phyloP scores from a whole-genome alignment of 2,888 invertebrate species.

The Archaeoteleia sp. region DNA sequence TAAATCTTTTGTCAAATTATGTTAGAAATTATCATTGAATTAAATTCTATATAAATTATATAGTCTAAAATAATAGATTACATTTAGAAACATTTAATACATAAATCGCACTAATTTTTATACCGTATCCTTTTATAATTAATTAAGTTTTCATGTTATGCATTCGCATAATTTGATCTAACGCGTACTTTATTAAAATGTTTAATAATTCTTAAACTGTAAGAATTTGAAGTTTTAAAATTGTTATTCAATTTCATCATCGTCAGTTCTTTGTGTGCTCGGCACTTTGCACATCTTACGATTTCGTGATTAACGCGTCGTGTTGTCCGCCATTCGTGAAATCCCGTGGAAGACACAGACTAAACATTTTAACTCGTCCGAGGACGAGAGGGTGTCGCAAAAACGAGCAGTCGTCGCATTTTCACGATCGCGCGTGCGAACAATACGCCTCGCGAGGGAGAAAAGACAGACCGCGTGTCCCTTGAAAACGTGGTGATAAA shows the following conservation, averaged over 20 bases:
- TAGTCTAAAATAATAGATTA: too few relatives aligned
- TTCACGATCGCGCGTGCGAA: slow-evolving; percentile 56
- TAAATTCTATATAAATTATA: too few relatives aligned
- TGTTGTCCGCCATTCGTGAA: slow-evolving; percentile 28
- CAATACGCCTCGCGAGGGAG: slow-evolving; percentile 53
- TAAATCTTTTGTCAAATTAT: too few relatives aligned
- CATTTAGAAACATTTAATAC: too few relatives aligned
- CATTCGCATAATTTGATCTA: too few relatives aligned
- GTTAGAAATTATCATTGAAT: too few relatives aligned
- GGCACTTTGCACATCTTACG: slow-evolving; percentile 5
- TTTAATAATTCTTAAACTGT: too few relatives aligned
- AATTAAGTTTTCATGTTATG: too few relatives aligned
- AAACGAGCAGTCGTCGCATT: slow-evolving; percentile 52
- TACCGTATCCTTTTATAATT: too few relatives aligned
- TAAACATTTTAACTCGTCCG: slow-evolving; percentile 64
- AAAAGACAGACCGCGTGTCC: slow-evolving; percentile 11
- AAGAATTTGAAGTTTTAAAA: background rate
- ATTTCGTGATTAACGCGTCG: slow-evolving; percentile 47
- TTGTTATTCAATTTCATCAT: slow-evolving; percentile 10
- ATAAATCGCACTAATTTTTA: too few relatives aligned
- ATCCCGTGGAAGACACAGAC: slow-evolving; percentile 56
- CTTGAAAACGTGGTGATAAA: slow-evolving; percentile 9
- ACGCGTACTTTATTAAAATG: too few relatives aligned
- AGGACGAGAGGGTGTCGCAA: slow-evolving; percentile 30
- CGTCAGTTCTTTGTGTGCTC: slow-evolving; percentile 20